These are phyloP conservation scores for Premnoplex brunnescens DNA, from an alignment of 2,797 vertebrate genomes.

Conservation along the genomic window DNA sequence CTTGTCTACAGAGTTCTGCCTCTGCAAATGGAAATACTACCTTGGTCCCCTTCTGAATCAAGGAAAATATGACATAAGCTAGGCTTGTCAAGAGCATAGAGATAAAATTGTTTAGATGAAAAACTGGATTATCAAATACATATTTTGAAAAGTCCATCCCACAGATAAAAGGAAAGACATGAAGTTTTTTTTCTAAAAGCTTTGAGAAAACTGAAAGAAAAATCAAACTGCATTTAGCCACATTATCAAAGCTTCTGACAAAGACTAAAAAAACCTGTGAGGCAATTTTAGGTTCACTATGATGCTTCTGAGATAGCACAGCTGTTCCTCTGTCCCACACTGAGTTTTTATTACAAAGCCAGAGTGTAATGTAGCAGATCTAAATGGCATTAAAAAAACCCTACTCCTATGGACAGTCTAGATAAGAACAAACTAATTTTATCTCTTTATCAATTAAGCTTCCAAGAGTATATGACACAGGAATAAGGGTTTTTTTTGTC, in stretches of 20 bases:
- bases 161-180: neutral
- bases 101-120: neutral
- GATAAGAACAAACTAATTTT: neutral
- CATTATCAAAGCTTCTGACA: neutral
- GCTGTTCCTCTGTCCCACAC: constrained; percentile 43
- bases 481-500: neutral
- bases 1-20: neutral
- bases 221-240: neutral
- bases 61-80: neutral
- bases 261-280: neutral
- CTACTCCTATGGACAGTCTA: neutral
- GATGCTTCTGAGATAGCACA: constrained; percentile 42
- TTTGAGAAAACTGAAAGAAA: neutral
- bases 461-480: neutral
- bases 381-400: neutral
- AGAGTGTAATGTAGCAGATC: constrained; percentile 25
- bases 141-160: neutral
- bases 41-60: neutral
- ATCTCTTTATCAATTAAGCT: neutral
- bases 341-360: constrained; percentile 40
- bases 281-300: constrained; percentile 18
- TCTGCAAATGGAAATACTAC: neutral
- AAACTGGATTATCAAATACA: neutral
- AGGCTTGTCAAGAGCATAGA: neutral
- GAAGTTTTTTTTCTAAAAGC: neutral